Base-by-base conservation (phyloP, 2,113 vertebrate species). In the Ciconia maguari region DNA sequence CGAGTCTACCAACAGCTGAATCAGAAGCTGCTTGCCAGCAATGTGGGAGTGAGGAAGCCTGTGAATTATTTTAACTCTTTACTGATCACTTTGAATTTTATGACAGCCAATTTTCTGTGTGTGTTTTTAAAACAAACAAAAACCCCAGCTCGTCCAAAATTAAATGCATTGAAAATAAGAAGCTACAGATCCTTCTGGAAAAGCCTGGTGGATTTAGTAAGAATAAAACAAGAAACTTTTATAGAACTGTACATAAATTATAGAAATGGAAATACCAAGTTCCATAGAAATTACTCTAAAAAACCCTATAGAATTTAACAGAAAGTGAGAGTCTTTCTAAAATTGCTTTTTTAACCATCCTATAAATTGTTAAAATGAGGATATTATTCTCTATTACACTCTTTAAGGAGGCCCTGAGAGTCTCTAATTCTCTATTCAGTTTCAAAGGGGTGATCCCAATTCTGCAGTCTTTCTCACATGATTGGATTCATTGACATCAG, bases 31-130 rank as follows among this genome's bases (percentile, higher is more conserved):
- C 83, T 89, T 82, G 75, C 79, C 44, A 87, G 52, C 52, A 75
- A 29, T 30, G 81, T 91, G 36, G 80, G 74, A 78, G 30, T 68
- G 65, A 92, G 51, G 38, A 83, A 86, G 16, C 18, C 29, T 94
- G 32, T 46, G 20, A 81, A 42, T 77, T 81, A 27, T 84, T 91
- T 94, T 91, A 93, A 94, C 80, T 84, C 68, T 76, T 89, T 79
- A 55, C 20, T 51, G 49, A 57, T 69, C 13, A 19, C 16, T 32
- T 77, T 13, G 44, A 41, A 55, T 78, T 92, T 84, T 71, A 60
- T 72, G 34, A 49, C 41, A 87, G 44, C 16, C 71, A 14, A 29
- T 30, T 36, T 83, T 21, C 5, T 29, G 3, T 61, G 9, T 42
- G 5, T 32, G 16, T 24, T 83, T 88, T 88, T 48, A 55, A 85